These are phyloP conservation scores for Ischnus inquisitorius DNA, from an alignment of 2,888 invertebrate genomes.

Conservation along the genomic window DNA sequence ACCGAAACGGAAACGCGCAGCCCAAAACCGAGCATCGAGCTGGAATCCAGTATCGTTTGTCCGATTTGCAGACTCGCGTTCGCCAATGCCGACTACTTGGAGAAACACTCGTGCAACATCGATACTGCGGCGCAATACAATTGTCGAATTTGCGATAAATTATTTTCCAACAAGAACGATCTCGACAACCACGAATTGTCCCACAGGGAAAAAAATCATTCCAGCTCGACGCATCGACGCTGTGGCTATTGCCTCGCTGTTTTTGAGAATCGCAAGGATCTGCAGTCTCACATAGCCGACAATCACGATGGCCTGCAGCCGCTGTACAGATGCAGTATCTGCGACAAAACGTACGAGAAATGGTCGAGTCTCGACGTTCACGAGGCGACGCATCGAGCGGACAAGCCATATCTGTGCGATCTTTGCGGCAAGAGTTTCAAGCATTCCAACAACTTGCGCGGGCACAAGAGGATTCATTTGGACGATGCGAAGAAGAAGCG, in stretches of 20 bases:
- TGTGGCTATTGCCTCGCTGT: slow-evolving; percentile 77
- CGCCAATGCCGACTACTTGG: slow-evolving; percentile 3
- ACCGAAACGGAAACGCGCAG: slow-evolving; percentile 28
- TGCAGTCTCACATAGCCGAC: slow-evolving; percentile 77
- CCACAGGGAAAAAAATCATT: slow-evolving; percentile 18
- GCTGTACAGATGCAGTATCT: slow-evolving; percentile 77
- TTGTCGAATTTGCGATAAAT: slow-evolving; percentile 44
- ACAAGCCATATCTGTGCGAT: slow-evolving; percentile 82
- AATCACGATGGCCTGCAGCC: slow-evolving; percentile 71
- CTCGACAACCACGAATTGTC: slow-evolving; percentile 53
- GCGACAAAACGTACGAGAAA: slow-evolving; percentile 79
- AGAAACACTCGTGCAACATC: slow-evolving; percentile 19
- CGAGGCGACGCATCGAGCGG: slow-evolving; percentile 80
- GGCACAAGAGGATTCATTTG: slow-evolving; percentile 82
- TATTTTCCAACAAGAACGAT: slow-evolving; percentile 48
- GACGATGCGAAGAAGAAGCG: slow-evolving; percentile 80
- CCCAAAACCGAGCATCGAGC: slow-evolving; percentile 38
- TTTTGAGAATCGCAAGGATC: slow-evolving; percentile 73
- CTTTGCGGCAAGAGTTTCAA: slow-evolving; percentile 84
- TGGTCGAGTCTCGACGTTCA: slow-evolving; percentile 81
- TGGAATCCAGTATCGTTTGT: slow-evolving; percentile 12
- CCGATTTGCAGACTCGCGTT: slow-evolving; percentile 25
- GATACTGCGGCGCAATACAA: slow-evolving; percentile 4
- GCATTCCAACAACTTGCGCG: slow-evolving; percentile 81
- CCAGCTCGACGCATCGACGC: slow-evolving; percentile 59